Conservation (phyloP, 2,888 invertebrate species). For the Mythimna albipuncta region DNA sequence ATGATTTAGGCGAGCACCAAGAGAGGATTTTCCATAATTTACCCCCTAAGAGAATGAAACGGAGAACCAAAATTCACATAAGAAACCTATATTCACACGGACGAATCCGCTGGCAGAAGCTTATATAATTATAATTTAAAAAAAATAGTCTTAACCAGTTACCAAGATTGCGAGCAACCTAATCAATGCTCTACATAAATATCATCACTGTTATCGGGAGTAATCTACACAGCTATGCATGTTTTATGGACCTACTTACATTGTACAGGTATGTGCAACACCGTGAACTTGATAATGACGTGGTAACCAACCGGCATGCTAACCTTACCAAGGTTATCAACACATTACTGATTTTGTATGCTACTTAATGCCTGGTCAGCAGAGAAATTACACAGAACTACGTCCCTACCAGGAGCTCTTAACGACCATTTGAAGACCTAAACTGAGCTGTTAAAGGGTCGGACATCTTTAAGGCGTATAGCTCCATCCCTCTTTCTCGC, state of each 20-base stretch:
- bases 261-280: background rate
- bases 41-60: no score
- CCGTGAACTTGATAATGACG: constrained; percentile 27
- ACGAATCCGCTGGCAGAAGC: no score
- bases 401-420: no score
- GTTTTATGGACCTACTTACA: background rate
- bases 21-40: no score
- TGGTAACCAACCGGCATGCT: background rate
- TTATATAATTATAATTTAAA: no score
- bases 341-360: constrained; percentile 13
- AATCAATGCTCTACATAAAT: constrained; percentile 17
- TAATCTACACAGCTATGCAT: constrained; percentile 12
- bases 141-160: background rate
- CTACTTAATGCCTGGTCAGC: background rate
- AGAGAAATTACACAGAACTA: background rate
- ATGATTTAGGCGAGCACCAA: no score
- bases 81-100: no score
- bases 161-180: background rate
- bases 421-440: no score
- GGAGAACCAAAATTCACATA: no score
- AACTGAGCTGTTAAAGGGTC: no score
- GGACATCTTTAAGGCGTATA: no score
- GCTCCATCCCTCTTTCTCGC: no score
- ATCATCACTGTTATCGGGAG: constrained; percentile 29
- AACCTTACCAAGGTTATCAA: constrained; percentile 29